Conservation (phyloP, 2,888 invertebrate genomes). For the Metellina segmentata region DNA sequence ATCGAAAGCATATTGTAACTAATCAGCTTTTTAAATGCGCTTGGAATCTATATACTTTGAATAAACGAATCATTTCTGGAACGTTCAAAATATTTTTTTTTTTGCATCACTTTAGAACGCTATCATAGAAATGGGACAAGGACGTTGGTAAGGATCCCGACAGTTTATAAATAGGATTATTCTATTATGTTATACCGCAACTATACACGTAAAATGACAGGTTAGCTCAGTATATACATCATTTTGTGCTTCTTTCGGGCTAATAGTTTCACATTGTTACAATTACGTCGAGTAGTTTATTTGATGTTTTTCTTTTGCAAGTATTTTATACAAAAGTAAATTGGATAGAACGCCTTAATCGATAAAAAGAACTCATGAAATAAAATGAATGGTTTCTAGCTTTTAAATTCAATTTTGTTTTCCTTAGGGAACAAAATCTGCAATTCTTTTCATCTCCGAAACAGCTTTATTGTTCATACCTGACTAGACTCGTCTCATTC, state of each 20-base stretch:
- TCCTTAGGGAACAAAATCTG: not conserved
- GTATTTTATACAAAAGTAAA: too few relatives aligned
- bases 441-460: not conserved
- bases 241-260: not conserved
- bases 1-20: not conserved
- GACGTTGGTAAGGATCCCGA: not conserved
- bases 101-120: conserved; percentile 4
- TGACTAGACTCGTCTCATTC: conserved; percentile 40
- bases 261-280: too few relatives aligned
- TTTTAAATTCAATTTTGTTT: too few relatives aligned
- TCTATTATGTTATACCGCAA: not conserved
- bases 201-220: not conserved
- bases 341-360: too few relatives aligned
- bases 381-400: too few relatives aligned
- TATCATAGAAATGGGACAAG: not conserved
- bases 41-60: conserved; percentile 62
- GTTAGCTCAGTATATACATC: not conserved
- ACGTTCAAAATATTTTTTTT: not conserved
- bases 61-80: conserved; percentile 64
- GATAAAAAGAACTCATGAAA: too few relatives aligned
- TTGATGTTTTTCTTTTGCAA: too few relatives aligned
- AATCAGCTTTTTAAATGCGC: not conserved
- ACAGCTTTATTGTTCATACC: not conserved
- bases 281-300: too few relatives aligned
- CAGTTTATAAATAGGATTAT: not conserved